Conservation (phyloP, 2,888 invertebrate species). For the Agonopterix heracliana region DNA sequence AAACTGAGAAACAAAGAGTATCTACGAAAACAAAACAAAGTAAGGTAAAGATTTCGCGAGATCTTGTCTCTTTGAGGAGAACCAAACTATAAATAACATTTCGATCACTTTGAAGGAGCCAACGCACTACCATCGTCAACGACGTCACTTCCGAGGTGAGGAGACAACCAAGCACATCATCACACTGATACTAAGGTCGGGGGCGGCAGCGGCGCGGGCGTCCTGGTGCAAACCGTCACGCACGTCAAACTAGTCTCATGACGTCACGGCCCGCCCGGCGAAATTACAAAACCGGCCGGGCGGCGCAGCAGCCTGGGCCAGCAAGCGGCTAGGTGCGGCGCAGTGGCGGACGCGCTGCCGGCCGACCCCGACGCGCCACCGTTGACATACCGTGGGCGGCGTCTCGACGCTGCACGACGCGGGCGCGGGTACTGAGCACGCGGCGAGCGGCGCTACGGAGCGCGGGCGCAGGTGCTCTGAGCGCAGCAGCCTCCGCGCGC, state of each 20-base stretch:
- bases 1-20: background rate
- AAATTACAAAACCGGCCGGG: conserved; percentile 58
- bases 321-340: conserved; percentile 44
- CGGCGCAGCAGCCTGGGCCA: conserved; percentile 49
- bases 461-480: conserved; percentile 83
- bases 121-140: conserved; percentile 8
- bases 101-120: background rate
- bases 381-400: conserved; percentile 70
- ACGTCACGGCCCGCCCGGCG: conserved; percentile 72
- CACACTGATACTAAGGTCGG: conserved; percentile 62
- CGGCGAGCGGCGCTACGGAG: conserved; percentile 75
- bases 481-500: conserved; percentile 79
- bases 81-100: conserved; percentile 3
- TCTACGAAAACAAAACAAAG: background rate
- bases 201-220: conserved; percentile 58
- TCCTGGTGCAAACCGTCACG: conserved; percentile 68
- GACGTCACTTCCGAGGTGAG: conserved; percentile 4
- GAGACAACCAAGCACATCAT: conserved; percentile 64
- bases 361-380: conserved; percentile 70
- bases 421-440: conserved; percentile 67
- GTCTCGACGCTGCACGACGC: conserved; percentile 63
- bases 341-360: conserved; percentile 72
- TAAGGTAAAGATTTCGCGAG: background rate
- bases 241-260: conserved; percentile 73
- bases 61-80: background rate